phyloP scores from a whole-genome alignment of 2,888 invertebrate species.

The Chloromyia formosa region DNA sequence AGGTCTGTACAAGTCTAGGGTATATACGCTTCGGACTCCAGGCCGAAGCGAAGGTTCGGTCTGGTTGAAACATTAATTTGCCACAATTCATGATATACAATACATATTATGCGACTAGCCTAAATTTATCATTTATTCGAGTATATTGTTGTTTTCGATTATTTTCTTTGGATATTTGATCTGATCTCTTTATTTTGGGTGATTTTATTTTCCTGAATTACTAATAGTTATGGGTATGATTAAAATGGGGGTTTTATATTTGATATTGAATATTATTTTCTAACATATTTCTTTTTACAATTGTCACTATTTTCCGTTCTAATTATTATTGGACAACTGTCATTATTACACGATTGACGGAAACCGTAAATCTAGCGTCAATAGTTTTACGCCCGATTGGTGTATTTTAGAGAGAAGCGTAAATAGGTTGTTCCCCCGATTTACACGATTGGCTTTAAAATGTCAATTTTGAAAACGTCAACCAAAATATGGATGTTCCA shows the following conservation, averaged over 20 bases:
- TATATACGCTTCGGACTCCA: too few species aligned
- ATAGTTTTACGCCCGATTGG: too few species aligned
- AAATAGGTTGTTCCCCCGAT: too few species aligned
- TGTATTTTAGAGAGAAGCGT: too few species aligned
- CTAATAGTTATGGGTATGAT: neutral
- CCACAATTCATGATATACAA: neutral
- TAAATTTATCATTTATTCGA: neutral
- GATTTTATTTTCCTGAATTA: neutral
- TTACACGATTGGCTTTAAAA: too few species aligned
- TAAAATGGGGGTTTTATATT: neutral
- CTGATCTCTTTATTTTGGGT: constrained; percentile 29
- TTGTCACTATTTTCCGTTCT: neutral
- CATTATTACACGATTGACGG: too few species aligned
- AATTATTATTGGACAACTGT: neutral
- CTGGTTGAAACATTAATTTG: neutral
- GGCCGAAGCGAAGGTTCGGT: too few species aligned
- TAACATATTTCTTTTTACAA: constrained; percentile 39
- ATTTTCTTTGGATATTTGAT: constrained; percentile 24
- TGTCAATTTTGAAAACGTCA: too few species aligned
- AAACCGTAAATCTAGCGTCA: too few species aligned
- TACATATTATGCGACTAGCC: neutral
- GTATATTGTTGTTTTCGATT: constrained; percentile 20
- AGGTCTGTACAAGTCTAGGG: too few species aligned
- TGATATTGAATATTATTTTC: constrained; percentile 24
- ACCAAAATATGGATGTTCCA: too few species aligned